A percentile compares a stretch with the other conserved stretches of the same genome.
Conservation (phyloP, 1,140 invertebrate genomes). For the Alviniconcha marisindica region DNA sequence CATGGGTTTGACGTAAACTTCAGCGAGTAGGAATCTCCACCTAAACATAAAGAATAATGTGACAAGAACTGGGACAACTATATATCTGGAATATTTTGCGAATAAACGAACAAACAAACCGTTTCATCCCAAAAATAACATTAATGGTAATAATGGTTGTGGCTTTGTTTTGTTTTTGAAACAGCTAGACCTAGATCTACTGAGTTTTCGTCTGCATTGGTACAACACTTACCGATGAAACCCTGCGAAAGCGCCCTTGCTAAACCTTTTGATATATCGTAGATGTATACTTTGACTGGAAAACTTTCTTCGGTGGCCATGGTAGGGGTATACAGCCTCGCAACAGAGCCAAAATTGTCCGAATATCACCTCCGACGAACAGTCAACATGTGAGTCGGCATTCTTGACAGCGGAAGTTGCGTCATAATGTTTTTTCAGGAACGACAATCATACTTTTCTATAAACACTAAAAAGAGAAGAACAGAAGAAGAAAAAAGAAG, state of each 20-base stretch:
- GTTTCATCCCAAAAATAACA: too few species aligned
- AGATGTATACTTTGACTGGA: constrained; percentile 61
- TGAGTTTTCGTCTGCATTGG: neutral
- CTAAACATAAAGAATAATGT: neutral
- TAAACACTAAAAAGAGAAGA: too few species aligned
- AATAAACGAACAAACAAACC: too few species aligned
- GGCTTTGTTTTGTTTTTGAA: too few species aligned
- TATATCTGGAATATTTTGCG: too few species aligned
- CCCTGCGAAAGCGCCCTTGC: constrained; percentile 58
- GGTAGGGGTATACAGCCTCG: neutral
- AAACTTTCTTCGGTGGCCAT: constrained; percentile 22
- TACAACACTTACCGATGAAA: constrained; percentile 55
- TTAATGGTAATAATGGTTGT: too few species aligned
- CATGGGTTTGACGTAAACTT: too few species aligned
- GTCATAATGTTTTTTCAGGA: neutral
- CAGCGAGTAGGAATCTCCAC: too few species aligned
- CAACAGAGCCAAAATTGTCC: neutral
- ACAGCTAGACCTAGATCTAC: too few species aligned
- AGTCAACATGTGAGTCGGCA: constrained; percentile 5
- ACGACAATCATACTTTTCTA: too few species aligned
- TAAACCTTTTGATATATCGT: constrained; percentile 61
- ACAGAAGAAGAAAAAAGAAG: too few species aligned
- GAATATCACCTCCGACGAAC: neutral
- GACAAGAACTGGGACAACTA: too few species aligned
- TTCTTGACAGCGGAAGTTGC: constrained; percentile 36